Percentiles rank a stretch among this genome's conserved stretches.
phyloP scores from a whole-genome alignment of 2,113 vertebrate genomes.

The Colossoma macropomum region DNA sequence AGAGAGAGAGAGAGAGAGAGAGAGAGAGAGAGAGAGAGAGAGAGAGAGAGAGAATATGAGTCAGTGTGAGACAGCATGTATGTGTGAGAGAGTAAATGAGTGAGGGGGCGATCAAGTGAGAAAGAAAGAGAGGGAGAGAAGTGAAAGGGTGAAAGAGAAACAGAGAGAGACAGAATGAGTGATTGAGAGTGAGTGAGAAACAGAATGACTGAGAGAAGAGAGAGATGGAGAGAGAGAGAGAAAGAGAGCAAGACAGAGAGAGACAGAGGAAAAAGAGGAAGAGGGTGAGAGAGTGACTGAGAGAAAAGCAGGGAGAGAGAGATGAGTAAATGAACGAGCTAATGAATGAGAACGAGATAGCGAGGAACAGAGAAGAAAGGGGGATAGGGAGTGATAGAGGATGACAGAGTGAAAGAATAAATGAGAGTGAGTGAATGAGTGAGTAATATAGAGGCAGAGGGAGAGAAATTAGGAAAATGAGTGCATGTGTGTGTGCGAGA shows the following conservation, averaged over 20 bases:
- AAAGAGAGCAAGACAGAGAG: too few relatives aligned
- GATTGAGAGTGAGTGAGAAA: not conserved
- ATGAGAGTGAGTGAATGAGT: too few relatives aligned
- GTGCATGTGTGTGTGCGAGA: not conserved
- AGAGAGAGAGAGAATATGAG: conserved; percentile 9
- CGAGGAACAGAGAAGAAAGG: not conserved
- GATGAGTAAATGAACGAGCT: not conserved
- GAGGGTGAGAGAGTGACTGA: too few relatives aligned
- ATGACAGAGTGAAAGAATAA: not conserved
- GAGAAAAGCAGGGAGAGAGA: too few relatives aligned
- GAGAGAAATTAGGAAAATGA: too few relatives aligned
- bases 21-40: not conserved
- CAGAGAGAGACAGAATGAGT: not conserved
- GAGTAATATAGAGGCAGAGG: too few relatives aligned
- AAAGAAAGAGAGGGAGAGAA: not conserved
- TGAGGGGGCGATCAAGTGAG: conserved; percentile 15
- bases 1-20: conserved; percentile 9
- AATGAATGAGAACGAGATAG: not conserved
- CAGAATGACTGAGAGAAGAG: not conserved
- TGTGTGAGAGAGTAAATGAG: conserved; percentile 10
- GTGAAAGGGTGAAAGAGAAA: too few relatives aligned
- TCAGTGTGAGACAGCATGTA: conserved; percentile 17
- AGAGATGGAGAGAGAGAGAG: too few relatives aligned
- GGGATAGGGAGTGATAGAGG: too few relatives aligned
- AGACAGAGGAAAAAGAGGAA: not conserved